These are phyloP conservation scores for Spea hammondii DNA, from an alignment of 2,797 vertebrate genomes.

Conservation along the genomic window DNA sequence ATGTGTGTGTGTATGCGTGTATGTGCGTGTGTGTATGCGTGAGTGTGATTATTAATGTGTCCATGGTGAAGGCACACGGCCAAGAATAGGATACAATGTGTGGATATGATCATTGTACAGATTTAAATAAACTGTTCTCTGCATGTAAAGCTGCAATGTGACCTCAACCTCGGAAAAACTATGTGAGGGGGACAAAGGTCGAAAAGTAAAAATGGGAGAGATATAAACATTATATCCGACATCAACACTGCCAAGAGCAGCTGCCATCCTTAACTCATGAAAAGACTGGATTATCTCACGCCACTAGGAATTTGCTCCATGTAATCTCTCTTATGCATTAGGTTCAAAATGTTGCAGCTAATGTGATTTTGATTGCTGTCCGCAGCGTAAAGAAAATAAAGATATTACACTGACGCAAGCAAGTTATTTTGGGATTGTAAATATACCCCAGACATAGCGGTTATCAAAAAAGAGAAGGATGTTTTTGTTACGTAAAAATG, in stretches of 20 bases:
- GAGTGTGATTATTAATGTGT: background rate
- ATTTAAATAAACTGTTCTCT: constrained; percentile 43
- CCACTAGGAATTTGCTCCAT: constrained; percentile 44
- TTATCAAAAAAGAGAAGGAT: too few relatives aligned
- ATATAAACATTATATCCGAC: constrained; percentile 53
- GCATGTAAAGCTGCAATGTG: constrained; percentile 42
- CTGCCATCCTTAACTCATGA: constrained; percentile 45
- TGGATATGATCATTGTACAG: constrained; percentile 17
- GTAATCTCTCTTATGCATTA: constrained; percentile 26
- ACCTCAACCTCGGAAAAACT: constrained; percentile 37
- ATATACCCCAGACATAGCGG: background rate
- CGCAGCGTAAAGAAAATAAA: constrained; percentile 29
- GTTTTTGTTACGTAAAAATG: too few relatives aligned
- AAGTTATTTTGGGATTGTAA: constrained; percentile 19
- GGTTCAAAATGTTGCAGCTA: constrained; percentile 33
- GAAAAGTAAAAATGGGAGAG: constrained; percentile 48
- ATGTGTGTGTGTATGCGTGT: background rate
- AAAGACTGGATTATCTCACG: constrained; percentile 44
- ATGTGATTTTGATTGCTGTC: constrained; percentile 38
- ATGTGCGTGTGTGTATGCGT: background rate
- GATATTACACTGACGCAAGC: constrained; percentile 3
- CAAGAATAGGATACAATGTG: constrained; percentile 31
- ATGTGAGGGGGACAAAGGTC: constrained; percentile 36
- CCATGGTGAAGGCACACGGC: constrained; percentile 8
- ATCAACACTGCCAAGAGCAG: constrained; percentile 46